These are phyloP conservation scores for Drosophila sp. DNA, from an alignment of 1,140 invertebrate species.

Conservation along the genomic window DNA sequence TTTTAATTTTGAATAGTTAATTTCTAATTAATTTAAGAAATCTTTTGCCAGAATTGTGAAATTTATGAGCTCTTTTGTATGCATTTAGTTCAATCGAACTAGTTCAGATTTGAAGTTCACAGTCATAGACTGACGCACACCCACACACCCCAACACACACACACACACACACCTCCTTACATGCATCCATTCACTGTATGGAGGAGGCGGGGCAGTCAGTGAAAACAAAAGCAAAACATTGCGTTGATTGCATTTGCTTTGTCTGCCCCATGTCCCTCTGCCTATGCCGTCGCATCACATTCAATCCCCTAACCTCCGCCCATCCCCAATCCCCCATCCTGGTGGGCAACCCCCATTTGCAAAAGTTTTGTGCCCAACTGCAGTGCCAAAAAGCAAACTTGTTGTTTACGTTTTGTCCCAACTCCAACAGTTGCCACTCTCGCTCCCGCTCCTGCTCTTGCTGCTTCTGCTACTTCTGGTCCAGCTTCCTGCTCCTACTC, in stretches of 20 bases:
- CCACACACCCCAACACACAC: background rate
- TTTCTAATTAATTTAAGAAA: too few species aligned
- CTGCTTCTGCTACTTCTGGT: background rate
- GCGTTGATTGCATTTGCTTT: constrained; percentile 69
- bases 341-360: constrained; percentile 15
- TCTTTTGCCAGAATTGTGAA: background rate
- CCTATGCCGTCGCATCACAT: background rate
- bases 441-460: too few species aligned
- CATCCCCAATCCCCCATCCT: background rate
- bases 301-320: constrained; percentile 11
- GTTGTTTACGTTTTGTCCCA: constrained; percentile 68
- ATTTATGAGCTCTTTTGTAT: constrained; percentile 16
- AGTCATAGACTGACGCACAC: background rate
- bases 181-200: background rate
- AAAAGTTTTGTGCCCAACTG: constrained; percentile 61
- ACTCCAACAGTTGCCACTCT: constrained; percentile 6
- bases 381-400: constrained; percentile 65
- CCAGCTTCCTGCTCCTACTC: background rate
- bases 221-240: constrained; percentile 60
- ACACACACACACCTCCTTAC: background rate
- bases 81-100: constrained; percentile 45
- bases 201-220: constrained; percentile 18
- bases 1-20: too few species aligned
- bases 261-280: constrained; percentile 42
- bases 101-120: constrained; percentile 40